Conservation (phyloP, 2,888 invertebrate genomes). For the Idaea aversata region DNA sequence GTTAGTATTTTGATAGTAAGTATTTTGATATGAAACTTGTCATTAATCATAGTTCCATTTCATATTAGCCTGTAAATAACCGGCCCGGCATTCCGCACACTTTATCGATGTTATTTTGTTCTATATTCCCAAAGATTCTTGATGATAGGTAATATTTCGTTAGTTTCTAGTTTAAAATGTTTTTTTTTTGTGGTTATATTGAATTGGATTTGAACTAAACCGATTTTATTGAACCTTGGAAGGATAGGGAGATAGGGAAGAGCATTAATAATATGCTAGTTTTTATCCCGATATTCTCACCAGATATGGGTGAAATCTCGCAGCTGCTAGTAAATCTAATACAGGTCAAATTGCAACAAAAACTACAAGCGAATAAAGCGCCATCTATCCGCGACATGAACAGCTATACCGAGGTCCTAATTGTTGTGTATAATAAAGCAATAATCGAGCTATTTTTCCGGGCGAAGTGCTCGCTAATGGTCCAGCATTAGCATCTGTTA, state of each 20-base stretch:
- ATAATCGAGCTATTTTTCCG: slow-evolving; percentile 61
- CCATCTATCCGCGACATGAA: slow-evolving; percentile 32
- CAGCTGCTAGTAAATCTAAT: not conserved
- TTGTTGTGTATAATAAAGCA: slow-evolving; percentile 68
- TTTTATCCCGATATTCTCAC: too few species aligned
- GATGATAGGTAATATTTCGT: too few species aligned
- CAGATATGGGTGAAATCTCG: not conserved
- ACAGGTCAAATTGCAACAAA: not conserved
- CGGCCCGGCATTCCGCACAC: too few species aligned
- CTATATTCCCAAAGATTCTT: too few species aligned
- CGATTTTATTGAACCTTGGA: not conserved
- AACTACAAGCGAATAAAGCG: not conserved
- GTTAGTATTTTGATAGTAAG: too few species aligned
- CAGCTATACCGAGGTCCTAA: slow-evolving; percentile 39
- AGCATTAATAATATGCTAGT: too few species aligned
- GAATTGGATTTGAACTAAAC: not conserved
- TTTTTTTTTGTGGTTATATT: not conserved
- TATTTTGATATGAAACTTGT: not conserved
- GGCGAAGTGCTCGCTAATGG: slow-evolving; percentile 57
- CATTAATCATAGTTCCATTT: too few species aligned
- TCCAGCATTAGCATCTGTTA: slow-evolving; percentile 45
- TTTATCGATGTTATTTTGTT: too few species aligned
- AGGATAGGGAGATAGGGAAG: not conserved
- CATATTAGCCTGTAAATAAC: too few species aligned
- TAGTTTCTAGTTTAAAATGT: too few species aligned